Evolutionary conservation across 2,113 vertebrate genomes (phyloP), one percentile per base, ranked within the genome.

Genomic region (Apodemus speciosus): DNA sequence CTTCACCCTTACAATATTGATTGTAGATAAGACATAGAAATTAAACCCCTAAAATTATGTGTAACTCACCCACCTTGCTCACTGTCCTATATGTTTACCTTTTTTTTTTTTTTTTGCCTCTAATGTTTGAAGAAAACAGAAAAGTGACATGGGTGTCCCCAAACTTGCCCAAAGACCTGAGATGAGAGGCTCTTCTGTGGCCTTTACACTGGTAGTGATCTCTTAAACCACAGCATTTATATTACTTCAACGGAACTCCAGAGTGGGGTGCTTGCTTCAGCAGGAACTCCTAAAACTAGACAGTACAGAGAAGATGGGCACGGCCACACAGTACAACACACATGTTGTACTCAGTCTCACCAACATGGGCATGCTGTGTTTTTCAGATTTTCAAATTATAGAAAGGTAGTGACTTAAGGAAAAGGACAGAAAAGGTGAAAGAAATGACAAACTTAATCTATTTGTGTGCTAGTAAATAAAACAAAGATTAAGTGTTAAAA

Each of bases 81-180:
- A 43, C 25, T 30, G 79, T 38, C 25, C 56, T 62, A 30, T 60
- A 76, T 27, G 66, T 14, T 20, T 62, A 93, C 66, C 49, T 87
- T 76, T 21, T 11, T 13, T 90, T 58, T 51, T 87, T 76, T 21
- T 11, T 13, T 90, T 58, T 51, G 51, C 35, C 43, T 75, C 16
- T 40, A 85, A 69, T 62, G 76, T 68, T 23, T 94, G 30, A 88
- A 85, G n/a, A 72, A 38, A 94, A 94, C 27, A 80, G 6, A 71
- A 81, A 21, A 81, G 30, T 77, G n/a, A 60, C 3, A 21, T 88
- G 9, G 16, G 51, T 83, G 49, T 69, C 38, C 9, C 49, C 32
- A 64, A 94, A 89, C 32, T 10, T 81, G 60, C 21, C 1, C 56
- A 79, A n/a, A 92, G 9, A 53, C 46, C 6, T 58, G 23, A 92